Evolutionary conservation across 2,888 invertebrate species (phyloP).

Genomic region (Pseudoips prasinana): DNA sequence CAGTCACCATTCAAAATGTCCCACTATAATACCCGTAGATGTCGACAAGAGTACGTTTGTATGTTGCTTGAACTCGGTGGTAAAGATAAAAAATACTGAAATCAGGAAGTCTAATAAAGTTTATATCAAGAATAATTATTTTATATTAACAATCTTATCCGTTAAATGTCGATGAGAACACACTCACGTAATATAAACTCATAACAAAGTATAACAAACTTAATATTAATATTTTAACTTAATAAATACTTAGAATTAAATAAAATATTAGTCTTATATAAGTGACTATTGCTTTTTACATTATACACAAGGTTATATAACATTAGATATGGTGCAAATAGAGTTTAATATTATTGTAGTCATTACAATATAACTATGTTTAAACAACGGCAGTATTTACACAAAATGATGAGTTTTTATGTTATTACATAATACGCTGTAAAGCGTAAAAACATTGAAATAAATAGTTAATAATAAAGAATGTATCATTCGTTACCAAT

Average conservation of each 20-base stretch:
- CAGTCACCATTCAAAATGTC: too few relatives aligned
- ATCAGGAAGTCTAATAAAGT: constrained; percentile 9
- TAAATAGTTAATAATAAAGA: not conserved
- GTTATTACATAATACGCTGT: constrained; percentile 5
- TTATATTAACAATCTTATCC: too few relatives aligned
- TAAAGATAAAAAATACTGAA: constrained; percentile 27
- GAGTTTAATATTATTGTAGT: constrained; percentile 11
- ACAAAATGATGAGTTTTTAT: constrained; percentile 9
- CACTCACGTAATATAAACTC: constrained; percentile 6
- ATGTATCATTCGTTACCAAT: constrained; percentile 85
- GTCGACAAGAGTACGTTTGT: constrained; percentile 2
- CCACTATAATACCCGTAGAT: constrained; percentile 20
- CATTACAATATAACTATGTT: constrained; percentile 15
- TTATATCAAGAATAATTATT: constrained; percentile 5
- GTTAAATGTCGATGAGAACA: too few relatives aligned
- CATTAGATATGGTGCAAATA: constrained; percentile 19
- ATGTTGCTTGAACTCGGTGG: constrained; percentile 22
- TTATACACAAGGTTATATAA: constrained; percentile 14
- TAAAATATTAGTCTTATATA: constrained; percentile 31
- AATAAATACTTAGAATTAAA: constrained; percentile 21
- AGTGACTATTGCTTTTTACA: constrained; percentile 27
- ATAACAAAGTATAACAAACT: constrained; percentile 22
- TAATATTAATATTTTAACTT: constrained; percentile 17
- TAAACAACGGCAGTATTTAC: constrained; percentile 21
- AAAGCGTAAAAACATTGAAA: too few relatives aligned